Conservation (phyloP, 2,113 vertebrate species). For the Synodontis membranacea region DNA sequence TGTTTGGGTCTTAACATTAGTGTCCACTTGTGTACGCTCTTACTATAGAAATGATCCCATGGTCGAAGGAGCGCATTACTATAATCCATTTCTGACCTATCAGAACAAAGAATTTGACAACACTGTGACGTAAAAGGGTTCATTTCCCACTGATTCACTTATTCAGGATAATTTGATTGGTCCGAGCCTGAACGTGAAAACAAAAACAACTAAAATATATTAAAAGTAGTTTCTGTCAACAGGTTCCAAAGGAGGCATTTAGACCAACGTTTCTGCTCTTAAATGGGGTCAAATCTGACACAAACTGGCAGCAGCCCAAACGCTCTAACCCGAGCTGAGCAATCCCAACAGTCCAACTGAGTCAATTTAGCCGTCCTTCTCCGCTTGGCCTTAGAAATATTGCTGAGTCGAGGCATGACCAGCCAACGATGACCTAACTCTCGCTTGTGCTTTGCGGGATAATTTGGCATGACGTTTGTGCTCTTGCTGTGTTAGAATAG, state of each 20-base stretch:
- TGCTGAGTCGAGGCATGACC: slow-evolving; percentile 13
- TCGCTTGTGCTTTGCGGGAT: slow-evolving; percentile 31
- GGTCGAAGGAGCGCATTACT: not conserved
- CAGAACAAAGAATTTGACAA: not conserved
- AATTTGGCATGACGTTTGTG: slow-evolving; percentile 19
- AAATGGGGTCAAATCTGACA: not conserved
- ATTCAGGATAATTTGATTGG: not conserved
- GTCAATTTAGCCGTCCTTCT: slow-evolving; percentile 24
- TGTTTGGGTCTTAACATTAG: no score
- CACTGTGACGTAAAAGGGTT: not conserved
- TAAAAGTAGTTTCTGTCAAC: not conserved
- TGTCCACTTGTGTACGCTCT: not conserved
- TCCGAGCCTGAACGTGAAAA: not conserved
- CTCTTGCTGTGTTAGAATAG: slow-evolving; percentile 11
- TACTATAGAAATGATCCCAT: not conserved
- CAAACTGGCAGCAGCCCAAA: not conserved
- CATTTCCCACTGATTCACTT: not conserved
- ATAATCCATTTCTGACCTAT: not conserved
- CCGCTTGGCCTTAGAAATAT: not conserved
- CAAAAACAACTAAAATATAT: not conserved
- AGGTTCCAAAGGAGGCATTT: not conserved
- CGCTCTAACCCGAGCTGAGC: not conserved
- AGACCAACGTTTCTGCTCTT: not conserved
- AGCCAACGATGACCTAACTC: slow-evolving; percentile 19
- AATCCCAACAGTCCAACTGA: slow-evolving; percentile 23